These are phyloP conservation scores for Bovichtus variegatus DNA, from an alignment of 2,797 vertebrate genomes.

Conservation along the genomic window DNA sequence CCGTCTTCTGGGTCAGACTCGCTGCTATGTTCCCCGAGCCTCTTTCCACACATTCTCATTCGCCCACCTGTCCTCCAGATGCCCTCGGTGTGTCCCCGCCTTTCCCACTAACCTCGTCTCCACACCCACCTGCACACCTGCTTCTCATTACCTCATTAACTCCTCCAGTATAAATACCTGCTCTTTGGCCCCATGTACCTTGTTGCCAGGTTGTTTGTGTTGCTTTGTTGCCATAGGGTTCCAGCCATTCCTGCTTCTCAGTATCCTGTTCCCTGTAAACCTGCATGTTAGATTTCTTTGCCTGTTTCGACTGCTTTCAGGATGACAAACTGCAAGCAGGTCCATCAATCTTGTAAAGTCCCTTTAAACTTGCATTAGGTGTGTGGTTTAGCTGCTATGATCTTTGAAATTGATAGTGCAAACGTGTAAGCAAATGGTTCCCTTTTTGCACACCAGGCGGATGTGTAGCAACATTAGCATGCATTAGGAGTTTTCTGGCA, in stretches of 20 bases:
- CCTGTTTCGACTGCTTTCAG: background rate
- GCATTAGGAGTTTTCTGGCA: background rate
- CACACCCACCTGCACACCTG: background rate
- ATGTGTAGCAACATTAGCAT: background rate
- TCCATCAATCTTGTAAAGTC: background rate
- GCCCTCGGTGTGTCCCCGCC: background rate
- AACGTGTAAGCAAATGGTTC: background rate
- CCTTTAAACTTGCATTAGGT: background rate
- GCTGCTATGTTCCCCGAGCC: background rate
- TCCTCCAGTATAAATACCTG: constrained; percentile 3
- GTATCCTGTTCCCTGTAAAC: background rate
- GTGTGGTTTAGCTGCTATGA: background rate
- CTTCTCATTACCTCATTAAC: background rate
- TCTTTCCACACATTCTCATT: background rate
- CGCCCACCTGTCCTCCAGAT: background rate
- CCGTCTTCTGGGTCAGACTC: background rate
- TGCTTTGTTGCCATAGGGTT: background rate
- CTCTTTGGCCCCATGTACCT: background rate
- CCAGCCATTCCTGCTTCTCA: background rate
- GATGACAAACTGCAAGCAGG: background rate
- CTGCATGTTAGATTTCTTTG: background rate
- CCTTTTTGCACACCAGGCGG: background rate
- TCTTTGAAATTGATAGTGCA: background rate
- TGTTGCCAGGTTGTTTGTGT: background rate
- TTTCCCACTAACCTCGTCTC: background rate